These are phyloP conservation scores for Sandelia bainsii DNA, from an alignment of 2,797 vertebrate species.

Conservation along the genomic window DNA sequence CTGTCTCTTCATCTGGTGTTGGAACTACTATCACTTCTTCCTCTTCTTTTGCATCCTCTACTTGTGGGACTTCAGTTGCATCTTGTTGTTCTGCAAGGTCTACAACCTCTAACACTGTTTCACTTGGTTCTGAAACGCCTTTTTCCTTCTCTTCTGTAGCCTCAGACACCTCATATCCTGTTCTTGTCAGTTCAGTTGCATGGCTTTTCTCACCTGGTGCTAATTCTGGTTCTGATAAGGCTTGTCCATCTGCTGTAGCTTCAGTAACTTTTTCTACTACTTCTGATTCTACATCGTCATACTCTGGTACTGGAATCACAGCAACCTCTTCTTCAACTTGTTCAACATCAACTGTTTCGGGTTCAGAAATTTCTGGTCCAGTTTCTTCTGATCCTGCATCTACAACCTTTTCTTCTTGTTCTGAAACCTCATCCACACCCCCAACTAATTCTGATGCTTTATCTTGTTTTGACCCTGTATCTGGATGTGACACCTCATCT, in stretches of 20 bases:
- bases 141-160: conserved; percentile 13
- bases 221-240: not conserved
- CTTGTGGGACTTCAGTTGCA: not conserved
- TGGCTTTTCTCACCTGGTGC: not conserved
- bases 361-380: not conserved
- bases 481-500: conserved; percentile 7
- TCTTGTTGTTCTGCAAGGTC: conserved; percentile 12
- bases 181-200: not conserved
- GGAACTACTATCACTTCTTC: not conserved
- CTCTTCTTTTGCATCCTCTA: not conserved
- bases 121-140: not conserved
- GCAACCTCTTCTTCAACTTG: conserved; percentile 1
- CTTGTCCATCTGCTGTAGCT: conserved; percentile 7
- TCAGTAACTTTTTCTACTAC: not conserved
- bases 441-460: not conserved
- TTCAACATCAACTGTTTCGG: not conserved
- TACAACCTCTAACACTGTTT: conserved; percentile 13
- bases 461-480: conserved; percentile 6
- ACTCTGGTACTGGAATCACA: not conserved
- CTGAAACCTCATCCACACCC: conserved; percentile 1
- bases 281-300: conserved; percentile 9
- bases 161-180: not conserved
- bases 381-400: not conserved
- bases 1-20: not conserved
- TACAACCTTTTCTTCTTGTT: conserved; percentile 9